Evolutionary conservation across 2,888 invertebrate genomes (phyloP).

Genomic region (Sphaerophoria rueppellii): DNA sequence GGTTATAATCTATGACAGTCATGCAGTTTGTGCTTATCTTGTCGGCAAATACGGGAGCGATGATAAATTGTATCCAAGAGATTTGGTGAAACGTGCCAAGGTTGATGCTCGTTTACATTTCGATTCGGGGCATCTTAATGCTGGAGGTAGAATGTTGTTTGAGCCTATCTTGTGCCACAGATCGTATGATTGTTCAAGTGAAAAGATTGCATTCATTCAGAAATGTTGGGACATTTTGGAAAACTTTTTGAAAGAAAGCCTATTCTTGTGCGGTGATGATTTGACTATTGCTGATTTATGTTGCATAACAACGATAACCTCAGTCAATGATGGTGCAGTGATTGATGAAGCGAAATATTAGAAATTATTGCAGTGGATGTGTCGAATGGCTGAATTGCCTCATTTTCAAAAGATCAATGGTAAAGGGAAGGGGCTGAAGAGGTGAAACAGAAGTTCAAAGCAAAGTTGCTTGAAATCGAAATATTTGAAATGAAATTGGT

Average conservation of each 20-base stretch:
- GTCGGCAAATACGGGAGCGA: background rate
- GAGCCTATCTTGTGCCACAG: background rate
- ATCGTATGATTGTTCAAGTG: background rate
- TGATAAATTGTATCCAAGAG: background rate
- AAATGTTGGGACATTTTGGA: background rate
- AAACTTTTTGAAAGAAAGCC: background rate
- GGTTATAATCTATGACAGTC: constrained; percentile 78
- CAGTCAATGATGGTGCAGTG: background rate
- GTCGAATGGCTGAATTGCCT: too few relatives aligned
- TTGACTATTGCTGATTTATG: constrained; percentile 83
- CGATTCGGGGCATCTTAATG: background rate
- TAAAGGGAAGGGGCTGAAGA: too few relatives aligned
- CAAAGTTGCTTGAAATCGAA: too few relatives aligned
- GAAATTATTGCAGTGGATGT: too few relatives aligned
- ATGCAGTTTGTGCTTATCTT: background rate
- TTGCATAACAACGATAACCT: constrained; percentile 81
- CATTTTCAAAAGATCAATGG: too few relatives aligned
- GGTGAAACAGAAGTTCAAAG: too few relatives aligned
- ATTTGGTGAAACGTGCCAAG: background rate
- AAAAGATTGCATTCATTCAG: background rate
- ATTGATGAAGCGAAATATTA: too few relatives aligned
- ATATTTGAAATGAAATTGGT: too few relatives aligned
- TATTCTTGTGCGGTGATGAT: constrained; percentile 76
- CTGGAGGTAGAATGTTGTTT: background rate
- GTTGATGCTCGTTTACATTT: background rate